Base-by-base conservation (phyloP, 2,113 vertebrate genomes). In the Pelmatolapia mariae region DNA sequence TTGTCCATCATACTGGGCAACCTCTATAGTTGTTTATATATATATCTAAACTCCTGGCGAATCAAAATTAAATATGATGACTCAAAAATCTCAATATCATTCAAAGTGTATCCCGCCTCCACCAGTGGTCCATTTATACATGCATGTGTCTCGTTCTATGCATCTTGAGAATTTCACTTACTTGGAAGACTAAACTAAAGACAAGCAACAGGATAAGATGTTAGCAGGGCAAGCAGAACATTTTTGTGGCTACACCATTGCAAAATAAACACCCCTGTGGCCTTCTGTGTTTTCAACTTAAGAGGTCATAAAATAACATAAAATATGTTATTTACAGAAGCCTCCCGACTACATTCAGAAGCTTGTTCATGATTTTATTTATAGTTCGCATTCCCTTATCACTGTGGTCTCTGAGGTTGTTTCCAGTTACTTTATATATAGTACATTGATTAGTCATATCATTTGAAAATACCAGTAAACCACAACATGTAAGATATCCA, bases 401-500 rank as follows among this genome's bases (percentile, higher is more conserved):
- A 50, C 24, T 47, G 71, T 50, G 16, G 73, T n/a, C 73, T 50
- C 26, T n/a, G 73, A 52, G 45, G 26, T 18, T 78, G 73, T 1
- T 78, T 78, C 24, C 24, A 50, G 73, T 78, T 78, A 78, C 26
- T n/a, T 78, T n/a, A 78, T 78, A 78, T 31, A 31, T 31, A 52
- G 45, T n/a, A 78, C 26, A 78, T 52, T 78, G 73, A 78, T 78
- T 50, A 78, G 73, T 31, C 26, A 5, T 19, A 50, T 78, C 40
- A 50, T 19, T 78, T 50, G 18, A 26, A 78, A 50, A 52, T 12
- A 50, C 16, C 45, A 50, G 15, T 78, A 78, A 50, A 78, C 47
- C 71, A 31, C 71, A 78, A 31, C 45, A n/a, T 52, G 45, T 31
- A 78, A 78, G 45, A 29, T 31, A 52, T 31, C 43, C 16, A 78